Evolutionary conservation across 2,888 invertebrate species (phyloP).

Genomic region (Sphecodes monilicornis): DNA sequence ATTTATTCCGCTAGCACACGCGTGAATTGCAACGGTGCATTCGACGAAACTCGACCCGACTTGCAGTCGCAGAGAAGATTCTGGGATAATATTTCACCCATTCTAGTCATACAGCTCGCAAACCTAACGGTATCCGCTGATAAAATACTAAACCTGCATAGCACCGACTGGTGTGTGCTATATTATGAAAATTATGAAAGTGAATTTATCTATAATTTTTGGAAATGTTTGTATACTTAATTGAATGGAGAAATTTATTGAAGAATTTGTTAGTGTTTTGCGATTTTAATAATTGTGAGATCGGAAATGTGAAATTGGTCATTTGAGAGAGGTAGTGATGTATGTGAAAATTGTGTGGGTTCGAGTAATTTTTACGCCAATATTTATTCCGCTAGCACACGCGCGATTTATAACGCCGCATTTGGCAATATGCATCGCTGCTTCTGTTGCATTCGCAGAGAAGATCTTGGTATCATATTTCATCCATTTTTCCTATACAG

Average conservation of each 20-base stretch:
- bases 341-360: too few species aligned
- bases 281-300: too few species aligned
- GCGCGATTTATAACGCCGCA: neutral
- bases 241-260: too few species aligned
- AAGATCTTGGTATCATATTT: neutral
- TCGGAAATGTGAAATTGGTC: too few species aligned
- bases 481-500: neutral
- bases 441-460: neutral
- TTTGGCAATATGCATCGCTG: neutral
- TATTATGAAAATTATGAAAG: too few species aligned
- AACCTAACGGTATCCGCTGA: neutral
- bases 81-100: neutral
- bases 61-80: neutral
- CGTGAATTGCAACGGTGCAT: neutral
- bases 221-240: too few species aligned
- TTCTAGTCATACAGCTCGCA: neutral
- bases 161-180: neutral
- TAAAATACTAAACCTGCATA: neutral
- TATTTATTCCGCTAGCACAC: too few species aligned
- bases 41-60: neutral
- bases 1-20: neutral
- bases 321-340: too few species aligned
- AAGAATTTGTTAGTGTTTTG: too few species aligned
- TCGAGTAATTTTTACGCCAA: too few species aligned
- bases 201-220: neutral